These are phyloP conservation scores for Diglossa cyanea DNA, from an alignment of 2,797 vertebrate genomes.

Conservation along the genomic window DNA sequence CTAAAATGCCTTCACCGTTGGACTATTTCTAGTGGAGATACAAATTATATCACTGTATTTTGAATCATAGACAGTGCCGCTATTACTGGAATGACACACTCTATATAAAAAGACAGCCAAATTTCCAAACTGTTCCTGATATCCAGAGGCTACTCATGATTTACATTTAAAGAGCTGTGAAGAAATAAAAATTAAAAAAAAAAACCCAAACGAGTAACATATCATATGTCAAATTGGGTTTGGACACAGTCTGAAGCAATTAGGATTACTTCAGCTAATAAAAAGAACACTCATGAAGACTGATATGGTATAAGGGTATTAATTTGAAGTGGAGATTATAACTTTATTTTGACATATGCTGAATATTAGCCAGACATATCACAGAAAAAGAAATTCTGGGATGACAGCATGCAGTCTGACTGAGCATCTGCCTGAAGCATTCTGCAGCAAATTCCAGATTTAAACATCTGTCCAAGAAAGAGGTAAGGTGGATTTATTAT, in stretches of 20 bases:
- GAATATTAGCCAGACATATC: conserved; percentile 36
- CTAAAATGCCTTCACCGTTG: not conserved
- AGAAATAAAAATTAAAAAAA: not conserved
- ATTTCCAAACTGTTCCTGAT: not conserved
- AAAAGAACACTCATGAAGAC: conserved; percentile 28
- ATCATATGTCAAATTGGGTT: conserved; percentile 5
- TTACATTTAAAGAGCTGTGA: conserved; percentile 6
- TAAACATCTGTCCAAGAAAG: conserved; percentile 22
- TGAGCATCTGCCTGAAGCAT: conserved; percentile 16
- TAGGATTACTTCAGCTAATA: conserved; percentile 48
- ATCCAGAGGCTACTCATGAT: not conserved
- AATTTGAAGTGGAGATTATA: conserved; percentile 62
- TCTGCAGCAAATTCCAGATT: conserved; percentile 11
- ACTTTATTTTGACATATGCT: conserved; percentile 45
- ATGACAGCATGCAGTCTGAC: not conserved
- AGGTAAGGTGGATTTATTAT: not conserved
- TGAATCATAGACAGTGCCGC: not conserved
- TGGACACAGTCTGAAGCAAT: conserved; percentile 51
- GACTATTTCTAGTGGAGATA: not conserved
- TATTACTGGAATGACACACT: not conserved
- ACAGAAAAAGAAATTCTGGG: not conserved
- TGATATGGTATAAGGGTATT: conserved; percentile 44
- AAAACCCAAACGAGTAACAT: not conserved
- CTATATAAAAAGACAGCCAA: not conserved
- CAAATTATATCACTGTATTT: not conserved